Percentiles rank a stretch among this genome's conserved stretches.
Conservation (phyloP, 2,113 vertebrate species). For the Pterophyllum scalare region DNA sequence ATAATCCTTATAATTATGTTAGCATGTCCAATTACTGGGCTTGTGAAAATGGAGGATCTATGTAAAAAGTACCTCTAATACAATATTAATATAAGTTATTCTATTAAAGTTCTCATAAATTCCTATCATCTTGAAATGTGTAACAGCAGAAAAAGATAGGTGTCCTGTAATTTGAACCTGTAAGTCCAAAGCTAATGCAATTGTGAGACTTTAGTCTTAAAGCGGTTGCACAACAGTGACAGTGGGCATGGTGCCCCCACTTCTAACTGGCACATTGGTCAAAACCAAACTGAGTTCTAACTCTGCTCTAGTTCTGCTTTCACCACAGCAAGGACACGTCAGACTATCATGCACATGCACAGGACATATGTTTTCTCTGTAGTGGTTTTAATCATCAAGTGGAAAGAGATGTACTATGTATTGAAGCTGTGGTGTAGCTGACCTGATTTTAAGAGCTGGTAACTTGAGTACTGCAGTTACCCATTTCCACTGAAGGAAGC, state of each 20-base stretch:
- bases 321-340: constrained; percentile 23
- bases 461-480: background rate
- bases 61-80: too few relatives aligned
- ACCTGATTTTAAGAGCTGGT: constrained; percentile 25
- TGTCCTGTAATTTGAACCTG: background rate
- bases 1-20: too few relatives aligned
- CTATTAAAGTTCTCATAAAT: background rate
- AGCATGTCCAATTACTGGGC: too few relatives aligned
- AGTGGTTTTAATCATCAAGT: background rate
- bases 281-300: background rate
- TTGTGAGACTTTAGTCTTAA: background rate
- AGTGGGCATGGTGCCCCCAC: background rate
- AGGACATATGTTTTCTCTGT: fast-evolving
- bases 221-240: too few relatives aligned
- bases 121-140: background rate
- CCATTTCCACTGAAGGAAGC: constrained; percentile 1
- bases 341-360: background rate
- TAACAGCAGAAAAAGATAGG: background rate
- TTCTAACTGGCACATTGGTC: background rate
- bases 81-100: background rate
- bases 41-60: too few relatives aligned
- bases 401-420: background rate
- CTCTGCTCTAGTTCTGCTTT: background rate
- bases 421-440: background rate
- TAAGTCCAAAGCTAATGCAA: background rate